phyloP scores from a whole-genome alignment of 2,888 invertebrate species.

The Cyclophora albipunctata region DNA sequence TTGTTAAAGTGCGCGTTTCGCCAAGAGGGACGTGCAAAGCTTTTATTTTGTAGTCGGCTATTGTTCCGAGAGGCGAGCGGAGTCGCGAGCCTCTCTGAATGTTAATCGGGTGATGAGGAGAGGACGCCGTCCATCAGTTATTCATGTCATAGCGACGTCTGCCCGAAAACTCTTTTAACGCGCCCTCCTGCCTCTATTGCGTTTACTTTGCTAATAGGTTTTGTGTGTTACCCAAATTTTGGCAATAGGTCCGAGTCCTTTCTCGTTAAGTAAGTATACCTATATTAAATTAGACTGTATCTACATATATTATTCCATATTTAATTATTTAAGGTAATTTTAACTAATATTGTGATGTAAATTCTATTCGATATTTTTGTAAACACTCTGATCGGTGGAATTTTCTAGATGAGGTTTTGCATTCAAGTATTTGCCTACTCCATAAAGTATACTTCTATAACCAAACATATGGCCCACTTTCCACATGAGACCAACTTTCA shows the following conservation, averaged over 20 bases:
- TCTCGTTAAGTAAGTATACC: no score
- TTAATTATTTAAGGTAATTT: no score
- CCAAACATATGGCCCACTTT: slow-evolving; percentile 5
- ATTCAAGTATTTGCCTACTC: no score
- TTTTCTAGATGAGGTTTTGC: no score
- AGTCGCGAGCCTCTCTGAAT: slow-evolving; percentile 57
- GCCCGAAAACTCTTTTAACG: slow-evolving; percentile 49
- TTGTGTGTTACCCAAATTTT: slow-evolving; percentile 11
- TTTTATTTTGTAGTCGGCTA: slow-evolving; percentile 65
- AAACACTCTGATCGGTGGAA: no score
- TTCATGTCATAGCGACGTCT: slow-evolving; percentile 58
- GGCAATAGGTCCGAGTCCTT: no score
- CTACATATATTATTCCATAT: no score
- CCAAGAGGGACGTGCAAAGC: slow-evolving; percentile 59
- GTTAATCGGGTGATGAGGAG: slow-evolving; percentile 60
- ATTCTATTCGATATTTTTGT: no score
- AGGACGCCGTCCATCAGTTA: slow-evolving; percentile 59
- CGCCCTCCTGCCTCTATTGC: slow-evolving; percentile 15
- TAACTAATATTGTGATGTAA: no score
- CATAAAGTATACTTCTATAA: background rate
- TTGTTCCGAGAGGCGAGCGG: slow-evolving; percentile 62
- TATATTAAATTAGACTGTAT: no score
- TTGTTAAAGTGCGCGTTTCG: slow-evolving; percentile 51
- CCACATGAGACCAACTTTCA: slow-evolving; percentile 11
- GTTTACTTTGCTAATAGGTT: slow-evolving; percentile 19